Evolutionary conservation across 2,888 invertebrate genomes (phyloP), one percentile per base, ranked within the genome.

Genomic region (Patella pellucida): DNA sequence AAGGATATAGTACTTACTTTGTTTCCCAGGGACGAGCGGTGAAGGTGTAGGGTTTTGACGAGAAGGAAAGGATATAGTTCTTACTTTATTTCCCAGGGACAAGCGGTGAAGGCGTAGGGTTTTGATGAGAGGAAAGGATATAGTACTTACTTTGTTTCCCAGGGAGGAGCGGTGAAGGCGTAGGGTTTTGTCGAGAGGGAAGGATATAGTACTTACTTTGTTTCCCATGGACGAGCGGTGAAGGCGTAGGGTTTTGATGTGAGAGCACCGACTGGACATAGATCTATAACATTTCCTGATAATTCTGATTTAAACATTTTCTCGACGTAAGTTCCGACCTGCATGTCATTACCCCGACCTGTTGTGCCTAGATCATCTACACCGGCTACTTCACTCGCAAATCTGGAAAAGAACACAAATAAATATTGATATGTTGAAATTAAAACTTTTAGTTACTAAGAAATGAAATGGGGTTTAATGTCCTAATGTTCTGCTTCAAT

Each of bases 341-440:
- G 98, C 98, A 99, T 99, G 81, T 98, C 97, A 84, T 82, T 85
- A 3, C 91, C 91, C 31, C 91, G 85, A 1, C 91, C 92, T 72
- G 92, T 93, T 0, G 92, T 92, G 75, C 99, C 95, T 80, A 99
- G 93, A 92, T 99, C 99, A 90, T 98, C 98, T 68, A 99, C 95
- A 15, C 99, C 99, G 74, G 99, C 99, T n/a, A 99, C 95, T 92
- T 99, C 99, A 2, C 98, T 98, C 2, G 98, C 99, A 92, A 99
- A 99, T 78, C 93, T 92, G 78, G 14, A 71, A 52, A 11, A 51
- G n/a, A 11, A 51, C 41, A 68, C 14, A 41, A 41, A 41, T 41
- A 3, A 41, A 41, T 41, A 41, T 41, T 7, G 5, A 41, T 7
- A 41, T 41, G 41, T 41, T 41, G 41, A 3, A 41, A 41, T 41